These are phyloP conservation scores for Panthera uncia DNA, from an alignment of 2,113 vertebrate species.

Conservation along the genomic window DNA sequence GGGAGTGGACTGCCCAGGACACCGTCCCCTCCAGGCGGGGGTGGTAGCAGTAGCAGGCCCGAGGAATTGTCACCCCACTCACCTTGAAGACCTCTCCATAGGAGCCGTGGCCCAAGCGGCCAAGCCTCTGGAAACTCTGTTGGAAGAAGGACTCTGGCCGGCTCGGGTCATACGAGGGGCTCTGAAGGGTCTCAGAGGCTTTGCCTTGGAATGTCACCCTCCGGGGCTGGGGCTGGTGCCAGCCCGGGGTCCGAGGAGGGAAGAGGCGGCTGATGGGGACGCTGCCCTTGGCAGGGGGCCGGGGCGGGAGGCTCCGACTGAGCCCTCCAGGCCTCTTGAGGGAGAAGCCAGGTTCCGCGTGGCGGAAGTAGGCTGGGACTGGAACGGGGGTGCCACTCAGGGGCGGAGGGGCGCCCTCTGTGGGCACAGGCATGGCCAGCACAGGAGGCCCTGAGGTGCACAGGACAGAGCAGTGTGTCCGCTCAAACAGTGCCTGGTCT, in stretches of 20 bases:
- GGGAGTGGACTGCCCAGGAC: background rate
- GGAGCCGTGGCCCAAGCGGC: constrained; percentile 90
- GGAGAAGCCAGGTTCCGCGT: constrained; percentile 92
- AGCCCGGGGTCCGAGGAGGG: constrained; percentile 82
- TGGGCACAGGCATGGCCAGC: constrained; percentile 84
- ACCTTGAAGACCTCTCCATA: constrained; percentile 96
- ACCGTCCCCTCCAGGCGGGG: background rate
- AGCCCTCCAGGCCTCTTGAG: constrained; percentile 87
- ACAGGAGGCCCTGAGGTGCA: background rate
- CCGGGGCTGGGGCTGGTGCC: constrained; percentile 84
- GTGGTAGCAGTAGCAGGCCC: background rate
- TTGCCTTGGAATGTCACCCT: constrained; percentile 85
- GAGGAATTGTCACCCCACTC: background rate
- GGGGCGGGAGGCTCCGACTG: constrained; percentile 86
- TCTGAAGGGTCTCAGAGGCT: constrained; percentile 67
- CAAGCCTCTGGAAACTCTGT: constrained; percentile 91
- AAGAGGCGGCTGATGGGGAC: constrained; percentile 88
- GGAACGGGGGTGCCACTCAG: constrained; percentile 85
- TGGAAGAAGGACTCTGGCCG: constrained; percentile 89
- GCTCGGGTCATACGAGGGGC: constrained; percentile 85
- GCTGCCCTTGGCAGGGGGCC: constrained; percentile 88
- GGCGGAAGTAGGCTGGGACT: constrained; percentile 88
- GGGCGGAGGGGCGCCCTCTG: constrained; percentile 79
- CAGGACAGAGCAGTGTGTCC: background rate
- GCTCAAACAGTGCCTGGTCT: background rate